These are phyloP conservation scores for Magallana gigas DNA, from an alignment of 1,140 invertebrate species.

Conservation along the genomic window DNA sequence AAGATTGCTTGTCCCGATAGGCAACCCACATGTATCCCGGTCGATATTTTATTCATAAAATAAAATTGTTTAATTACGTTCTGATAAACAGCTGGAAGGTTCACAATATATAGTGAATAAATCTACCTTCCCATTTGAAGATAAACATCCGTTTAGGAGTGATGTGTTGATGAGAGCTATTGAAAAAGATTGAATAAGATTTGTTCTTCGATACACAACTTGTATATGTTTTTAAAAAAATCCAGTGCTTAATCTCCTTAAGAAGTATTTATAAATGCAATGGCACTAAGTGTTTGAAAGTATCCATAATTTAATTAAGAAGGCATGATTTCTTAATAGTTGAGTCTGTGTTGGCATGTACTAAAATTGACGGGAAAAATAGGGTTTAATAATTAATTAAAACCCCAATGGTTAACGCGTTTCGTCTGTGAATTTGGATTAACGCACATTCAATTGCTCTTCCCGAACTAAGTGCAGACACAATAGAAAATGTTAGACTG, in stretches of 20 bases:
- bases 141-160: too few relatives aligned
- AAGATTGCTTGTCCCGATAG: too few relatives aligned
- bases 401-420: background rate
- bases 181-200: too few relatives aligned
- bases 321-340: background rate
- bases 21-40: too few relatives aligned
- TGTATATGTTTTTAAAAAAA: background rate
- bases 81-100: too few relatives aligned
- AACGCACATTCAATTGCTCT: background rate
- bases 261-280: background rate
- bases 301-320: conserved; percentile 18
- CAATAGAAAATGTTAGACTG: conserved; percentile 22
- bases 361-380: background rate
- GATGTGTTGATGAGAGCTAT: too few relatives aligned
- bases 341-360: background rate
- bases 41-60: too few relatives aligned
- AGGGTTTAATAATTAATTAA: conserved; percentile 1
- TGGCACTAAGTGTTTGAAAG: conserved; percentile 34
- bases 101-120: too few relatives aligned
- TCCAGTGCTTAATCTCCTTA: background rate
- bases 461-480: background rate
- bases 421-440: background rate
- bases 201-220: too few relatives aligned
- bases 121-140: too few relatives aligned
- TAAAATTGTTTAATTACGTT: too few relatives aligned